Base-by-base conservation (phyloP, 35 echinoderm and acorn worm species). In the Stichopus chloronotus region DNA sequence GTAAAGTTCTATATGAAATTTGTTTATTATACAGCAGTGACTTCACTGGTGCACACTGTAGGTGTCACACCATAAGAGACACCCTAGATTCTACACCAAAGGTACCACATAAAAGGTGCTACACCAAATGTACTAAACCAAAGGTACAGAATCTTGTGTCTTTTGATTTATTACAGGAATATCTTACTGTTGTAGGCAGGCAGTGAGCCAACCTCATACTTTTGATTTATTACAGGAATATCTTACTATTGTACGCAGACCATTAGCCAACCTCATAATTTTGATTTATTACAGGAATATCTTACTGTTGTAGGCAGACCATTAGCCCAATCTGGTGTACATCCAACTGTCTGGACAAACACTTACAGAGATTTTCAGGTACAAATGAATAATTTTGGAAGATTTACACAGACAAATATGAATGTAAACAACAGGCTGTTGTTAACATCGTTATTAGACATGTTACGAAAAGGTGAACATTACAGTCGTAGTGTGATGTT, bases 281-380 rank as follows among this genome's bases (percentile, higher is more conserved):
- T 83, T 83, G 43, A 55, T 83, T 65, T 65, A 6, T 88, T 88
- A 23, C 63, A 88, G 86, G 58, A 65, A 52, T 88, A 88, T 59
- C 58, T 88, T 17, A 57, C 86, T 5, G n/a, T 88, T n/a, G 9
- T 88, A 43, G 86, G 57, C 19, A 88, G 86, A 53, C 86, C 86
- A 52, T 65, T 88, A 59, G 86, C 22, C 9, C 86, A 88, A 88
- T 1, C n/a, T 16, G 57, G 58, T 7, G 5, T 14, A 21, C 57
- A 88, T 25, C 86, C 86, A 23, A 63, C 8, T 10, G 30, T 88
- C 5, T 88, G 86, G 86, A 59, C 86, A 21, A 88, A 88, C 55
- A 71, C 86, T 65, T 88, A 88, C 86, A 88, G 58, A 7, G 86
- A 88, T 63, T 88, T 88, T 52, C 59, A 59, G 86, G 86, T 65